phyloP scores from a whole-genome alignment of 2,113 vertebrate species.

The Haemorhous mexicanus region DNA sequence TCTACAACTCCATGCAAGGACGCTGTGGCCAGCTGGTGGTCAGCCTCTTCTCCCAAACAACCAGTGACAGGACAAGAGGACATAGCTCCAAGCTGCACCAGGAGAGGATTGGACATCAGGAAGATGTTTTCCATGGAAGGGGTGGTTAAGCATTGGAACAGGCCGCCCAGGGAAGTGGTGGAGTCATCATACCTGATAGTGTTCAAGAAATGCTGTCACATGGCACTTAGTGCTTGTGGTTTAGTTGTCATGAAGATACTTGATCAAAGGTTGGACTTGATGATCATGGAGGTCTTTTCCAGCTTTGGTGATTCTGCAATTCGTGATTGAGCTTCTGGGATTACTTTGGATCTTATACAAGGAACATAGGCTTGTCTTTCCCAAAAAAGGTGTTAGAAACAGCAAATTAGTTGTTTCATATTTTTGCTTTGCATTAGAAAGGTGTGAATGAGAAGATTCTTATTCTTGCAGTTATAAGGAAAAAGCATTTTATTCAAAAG shows the following conservation, averaged over 20 bases:
- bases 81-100: neutral
- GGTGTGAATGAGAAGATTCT: neutral
- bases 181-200: neutral
- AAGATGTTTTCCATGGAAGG: neutral
- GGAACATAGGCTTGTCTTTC: neutral
- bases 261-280: neutral
- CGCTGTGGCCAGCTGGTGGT: neutral
- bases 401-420: neutral
- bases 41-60: neutral
- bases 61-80: neutral
- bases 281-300: neutral
- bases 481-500: neutral
- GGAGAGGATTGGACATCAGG: neutral
- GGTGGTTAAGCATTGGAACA: neutral
- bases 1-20: neutral
- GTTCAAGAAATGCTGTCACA: neutral
- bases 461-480: neutral
- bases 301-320: neutral
- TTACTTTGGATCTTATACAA: neutral
- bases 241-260: neutral
- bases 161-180: neutral
- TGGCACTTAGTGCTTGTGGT: neutral
- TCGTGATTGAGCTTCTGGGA: neutral
- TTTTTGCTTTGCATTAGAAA: neutral
- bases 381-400: neutral